Evolutionary conservation across 2,113 vertebrate genomes (phyloP).

Genomic region (Corythornis vintsioides): DNA sequence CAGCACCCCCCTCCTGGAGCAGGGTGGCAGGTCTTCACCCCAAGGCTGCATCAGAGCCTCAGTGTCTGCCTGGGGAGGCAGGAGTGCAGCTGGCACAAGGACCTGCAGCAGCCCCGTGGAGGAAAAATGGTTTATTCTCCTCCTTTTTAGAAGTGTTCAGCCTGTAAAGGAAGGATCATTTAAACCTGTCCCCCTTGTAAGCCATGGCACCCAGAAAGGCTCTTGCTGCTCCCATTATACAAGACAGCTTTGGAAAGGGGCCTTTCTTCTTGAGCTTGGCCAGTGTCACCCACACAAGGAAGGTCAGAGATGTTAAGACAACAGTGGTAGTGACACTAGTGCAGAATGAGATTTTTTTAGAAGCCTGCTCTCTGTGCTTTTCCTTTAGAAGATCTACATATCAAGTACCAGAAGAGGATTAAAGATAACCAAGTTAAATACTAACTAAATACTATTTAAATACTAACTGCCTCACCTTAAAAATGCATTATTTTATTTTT

Average conservation of each 20-base stretch:
- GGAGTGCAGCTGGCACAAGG: neutral
- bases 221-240: neutral
- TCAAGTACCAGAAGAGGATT: neutral
- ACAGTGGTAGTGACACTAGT: neutral
- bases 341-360: neutral
- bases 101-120: neutral
- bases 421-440: neutral
- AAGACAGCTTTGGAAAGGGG: neutral
- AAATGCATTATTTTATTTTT: neutral
- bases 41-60: neutral
- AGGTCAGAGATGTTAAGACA: neutral
- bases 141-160: accelerated
- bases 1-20: neutral
- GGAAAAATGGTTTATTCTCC: neutral
- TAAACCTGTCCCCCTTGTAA: neutral
- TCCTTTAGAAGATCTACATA: neutral
- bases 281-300: neutral
- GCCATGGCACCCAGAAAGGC: neutral
- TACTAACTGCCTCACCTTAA: neutral
- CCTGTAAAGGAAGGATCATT: neutral
- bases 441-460: neutral
- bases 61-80: neutral
- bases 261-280: neutral
- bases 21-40: neutral
- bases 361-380: neutral